Base-by-base conservation (phyloP, 2,888 invertebrate species). In the Eulithis testata region DNA sequence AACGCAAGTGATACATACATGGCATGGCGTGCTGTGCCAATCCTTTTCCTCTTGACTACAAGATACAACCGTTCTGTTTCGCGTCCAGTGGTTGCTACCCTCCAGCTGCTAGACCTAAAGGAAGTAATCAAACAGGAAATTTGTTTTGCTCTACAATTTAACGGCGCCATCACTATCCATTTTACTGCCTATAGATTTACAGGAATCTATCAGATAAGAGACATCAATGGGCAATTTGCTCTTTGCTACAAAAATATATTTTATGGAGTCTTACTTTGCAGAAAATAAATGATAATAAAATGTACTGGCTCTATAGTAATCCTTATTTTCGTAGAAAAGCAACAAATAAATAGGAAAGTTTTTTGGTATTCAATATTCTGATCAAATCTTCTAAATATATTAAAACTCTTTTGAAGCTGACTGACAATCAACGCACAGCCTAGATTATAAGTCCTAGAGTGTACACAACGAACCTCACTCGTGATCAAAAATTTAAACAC, bases 101-200 rank as follows among this genome's bases (percentile, higher is more conserved):
- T 8, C 9, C 12, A 45, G 12, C n/a, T 51, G 47, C 21, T n/a
- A 14, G 56, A 12, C 36, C 49, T 57, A 36, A 21, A 54, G 71
- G 71, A 71, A 71, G 69, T 66, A 65, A 69, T 76, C 58, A 69
- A 55, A 65, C 59, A 57, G 63, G 58, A 69, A 70, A 47, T 70
- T 74, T 76, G 73, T 78, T 77, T 72, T 70, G 67, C 72, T 74
- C 70, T 66, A 64, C 60, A 66, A 58, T 57, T 69, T 63, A 65
- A 64, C 58, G 60, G 47, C 54, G 59, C 59, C 54, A 14, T 59
- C 60, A 55, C 56, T 62, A 61, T 61, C 58, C 63, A 50, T 63
- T 72, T 70, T 69, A 72, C 54, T 50, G 60, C 37, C 60, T 14
- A 63, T 66, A 66, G 55, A 63, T 63, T 63, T 60, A 56, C 49